Base-by-base conservation (phyloP, 2,888 invertebrate genomes). In the Trisateles emortualis region DNA sequence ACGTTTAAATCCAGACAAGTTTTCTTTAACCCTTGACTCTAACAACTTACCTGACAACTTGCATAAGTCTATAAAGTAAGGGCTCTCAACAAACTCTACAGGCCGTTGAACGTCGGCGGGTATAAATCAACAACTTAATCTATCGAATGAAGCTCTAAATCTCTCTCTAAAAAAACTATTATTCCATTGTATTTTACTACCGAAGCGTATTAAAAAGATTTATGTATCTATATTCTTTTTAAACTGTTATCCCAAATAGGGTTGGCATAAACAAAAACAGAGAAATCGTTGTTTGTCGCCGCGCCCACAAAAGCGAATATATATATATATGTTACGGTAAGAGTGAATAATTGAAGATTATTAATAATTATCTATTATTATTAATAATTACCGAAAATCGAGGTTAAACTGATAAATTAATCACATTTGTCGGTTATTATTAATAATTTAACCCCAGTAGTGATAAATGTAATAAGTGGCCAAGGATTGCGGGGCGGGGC, bases 131-230 rank as follows among this genome's bases (percentile, higher is more conserved):
- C 24, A 22, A 22, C 40, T 29, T 13, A 14, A 41, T 42, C 16
- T 17, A 30, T 32, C 17, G 30, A 29, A 11, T 54, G 65, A 40
- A 49, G 57, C 52, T 52, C 49, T 42, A 16, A 14, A 52, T 49
- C 30, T 50, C 38, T 47, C 50, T 53, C 59, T 60, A 50, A 55
- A 69, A 65, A 69, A n/a, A n/a, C n/a, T n/a, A 42, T 33, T 39
- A 13, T 44, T 42, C 48, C 48, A 70, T 68, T 70, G 68, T 70
- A 36, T 45, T 59, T 46, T 38, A 42, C 67, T 14, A 59, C 35
- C 57, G 49, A 55, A 59, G 67, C 67, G 59, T 57, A 64, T 56
- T 66, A 43, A 42, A 41, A 24, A 54, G 41, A 10, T 59, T 52
- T 41, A 65, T 69, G n/a, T n/a, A n/a, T 65, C 57, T 26, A 42